Conservation (phyloP, 2,888 invertebrate species). For the Heliconius sara region DNA sequence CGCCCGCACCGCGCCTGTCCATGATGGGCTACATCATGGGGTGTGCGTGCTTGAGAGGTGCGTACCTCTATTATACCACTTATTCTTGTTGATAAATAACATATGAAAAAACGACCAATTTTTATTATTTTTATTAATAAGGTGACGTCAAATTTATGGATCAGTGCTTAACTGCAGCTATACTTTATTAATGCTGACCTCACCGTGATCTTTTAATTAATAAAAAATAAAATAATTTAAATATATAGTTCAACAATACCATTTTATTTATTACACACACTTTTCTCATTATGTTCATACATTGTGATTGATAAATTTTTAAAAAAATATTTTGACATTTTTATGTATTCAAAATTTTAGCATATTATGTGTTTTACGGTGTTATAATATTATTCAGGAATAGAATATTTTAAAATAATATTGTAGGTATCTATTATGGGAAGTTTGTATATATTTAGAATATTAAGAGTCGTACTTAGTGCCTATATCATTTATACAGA, state of each 20-base stretch:
- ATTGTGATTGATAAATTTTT: no score
- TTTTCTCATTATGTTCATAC: no score
- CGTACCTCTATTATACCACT: constrained; percentile 50
- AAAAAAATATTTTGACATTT: no score
- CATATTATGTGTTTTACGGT: no score
- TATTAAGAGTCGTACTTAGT: neutral
- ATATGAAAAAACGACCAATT: neutral
- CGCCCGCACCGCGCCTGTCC: constrained; percentile 76
- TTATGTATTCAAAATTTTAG: no score
- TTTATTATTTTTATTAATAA: neutral
- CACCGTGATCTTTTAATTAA: no score
- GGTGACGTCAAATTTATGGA: neutral
- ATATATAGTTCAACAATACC: no score
- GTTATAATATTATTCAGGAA: no score
- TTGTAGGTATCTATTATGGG: no score
- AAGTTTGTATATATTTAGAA: neutral
- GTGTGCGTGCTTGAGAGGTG: constrained; percentile 96
- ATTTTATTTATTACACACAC: no score
- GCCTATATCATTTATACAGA: neutral
- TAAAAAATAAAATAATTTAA: no score
- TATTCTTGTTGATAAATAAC: neutral
- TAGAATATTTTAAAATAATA: no score
- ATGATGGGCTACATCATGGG: constrained; percentile 98
- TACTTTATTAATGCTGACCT: neutral
- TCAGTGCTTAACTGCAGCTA: neutral